Evolutionary conservation across 2,113 vertebrate genomes (phyloP).

Genomic region (Aramus guarauna): DNA sequence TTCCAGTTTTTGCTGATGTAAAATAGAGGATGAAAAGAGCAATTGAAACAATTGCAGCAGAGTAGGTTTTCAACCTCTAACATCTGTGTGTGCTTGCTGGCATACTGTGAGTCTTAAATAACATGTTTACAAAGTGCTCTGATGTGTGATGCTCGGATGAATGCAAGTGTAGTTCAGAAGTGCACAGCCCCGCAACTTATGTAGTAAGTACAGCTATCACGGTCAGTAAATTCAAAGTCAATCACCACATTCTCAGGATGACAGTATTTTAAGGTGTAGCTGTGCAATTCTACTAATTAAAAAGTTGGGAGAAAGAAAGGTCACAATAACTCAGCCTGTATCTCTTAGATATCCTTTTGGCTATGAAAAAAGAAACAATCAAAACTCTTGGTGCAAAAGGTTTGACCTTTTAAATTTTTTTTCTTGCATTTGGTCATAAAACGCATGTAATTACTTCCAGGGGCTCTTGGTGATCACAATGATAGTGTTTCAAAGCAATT

Average conservation of each 20-base stretch:
- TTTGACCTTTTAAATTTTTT: background rate
- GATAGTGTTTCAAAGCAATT: background rate
- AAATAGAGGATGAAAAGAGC: background rate
- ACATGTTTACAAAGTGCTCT: background rate
- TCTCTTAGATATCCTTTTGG: background rate
- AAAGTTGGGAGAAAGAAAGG: background rate
- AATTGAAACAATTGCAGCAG: background rate
- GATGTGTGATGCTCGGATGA: background rate
- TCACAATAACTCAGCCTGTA: background rate
- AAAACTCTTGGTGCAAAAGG: background rate
- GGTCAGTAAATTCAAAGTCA: background rate
- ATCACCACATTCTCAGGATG: background rate
- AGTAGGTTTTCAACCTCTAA: background rate
- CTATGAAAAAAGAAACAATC: background rate
- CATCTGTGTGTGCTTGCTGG: background rate
- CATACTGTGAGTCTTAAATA: background rate
- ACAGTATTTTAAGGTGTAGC: background rate
- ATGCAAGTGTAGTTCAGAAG: background rate
- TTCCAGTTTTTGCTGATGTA: background rate
- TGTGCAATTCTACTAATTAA: background rate
- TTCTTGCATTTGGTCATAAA: background rate
- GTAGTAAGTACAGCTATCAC: background rate
- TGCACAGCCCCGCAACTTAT: background rate
- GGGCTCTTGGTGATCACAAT: background rate
- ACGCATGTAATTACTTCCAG: background rate